Percentiles rank a stretch among this genome's conserved stretches.
Evolutionary conservation across 2,113 vertebrate genomes (phyloP).

Genomic region (Bos javanicus): DNA sequence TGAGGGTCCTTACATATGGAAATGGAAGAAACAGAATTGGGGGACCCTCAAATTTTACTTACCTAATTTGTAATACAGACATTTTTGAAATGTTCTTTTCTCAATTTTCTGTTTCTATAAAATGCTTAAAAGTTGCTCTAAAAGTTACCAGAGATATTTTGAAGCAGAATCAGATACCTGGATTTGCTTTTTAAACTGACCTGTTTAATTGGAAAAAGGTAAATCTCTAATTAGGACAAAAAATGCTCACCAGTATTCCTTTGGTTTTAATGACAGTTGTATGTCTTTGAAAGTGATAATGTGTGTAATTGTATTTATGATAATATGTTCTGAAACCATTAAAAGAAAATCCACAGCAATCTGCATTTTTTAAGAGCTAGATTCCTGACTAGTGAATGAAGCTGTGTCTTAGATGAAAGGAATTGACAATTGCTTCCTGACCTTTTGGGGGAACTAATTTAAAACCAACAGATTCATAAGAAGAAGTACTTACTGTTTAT

Average conservation of each 20-base stretch:
- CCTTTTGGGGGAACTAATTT: not conserved
- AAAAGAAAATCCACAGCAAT: not conserved
- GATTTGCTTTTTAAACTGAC: constrained; percentile 14
- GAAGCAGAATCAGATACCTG: not conserved
- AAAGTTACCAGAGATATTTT: constrained; percentile 36
- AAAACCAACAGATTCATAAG: not conserved
- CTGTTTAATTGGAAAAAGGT: not conserved
- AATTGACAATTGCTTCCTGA: not conserved
- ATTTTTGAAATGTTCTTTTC: constrained; percentile 19
- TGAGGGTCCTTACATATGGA: not conserved
- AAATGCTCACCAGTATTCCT: not conserved
- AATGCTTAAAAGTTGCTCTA: not conserved
- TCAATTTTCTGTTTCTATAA: constrained; percentile 3
- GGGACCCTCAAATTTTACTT: not conserved
- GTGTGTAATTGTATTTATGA: not conserved
- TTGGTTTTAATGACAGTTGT: not conserved
- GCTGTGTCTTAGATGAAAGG: not conserved
- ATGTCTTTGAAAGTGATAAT: not conserved
- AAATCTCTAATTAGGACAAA: not conserved
- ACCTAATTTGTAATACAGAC: not conserved
- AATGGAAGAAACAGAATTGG: constrained; percentile 1
- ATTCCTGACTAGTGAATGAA: not conserved
- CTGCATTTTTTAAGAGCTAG: not conserved
- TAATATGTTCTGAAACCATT: constrained; percentile 18
- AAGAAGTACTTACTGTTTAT: not conserved